Evolutionary conservation across 2,888 invertebrate species (phyloP).

Genomic region (Galeruca laticollis): DNA sequence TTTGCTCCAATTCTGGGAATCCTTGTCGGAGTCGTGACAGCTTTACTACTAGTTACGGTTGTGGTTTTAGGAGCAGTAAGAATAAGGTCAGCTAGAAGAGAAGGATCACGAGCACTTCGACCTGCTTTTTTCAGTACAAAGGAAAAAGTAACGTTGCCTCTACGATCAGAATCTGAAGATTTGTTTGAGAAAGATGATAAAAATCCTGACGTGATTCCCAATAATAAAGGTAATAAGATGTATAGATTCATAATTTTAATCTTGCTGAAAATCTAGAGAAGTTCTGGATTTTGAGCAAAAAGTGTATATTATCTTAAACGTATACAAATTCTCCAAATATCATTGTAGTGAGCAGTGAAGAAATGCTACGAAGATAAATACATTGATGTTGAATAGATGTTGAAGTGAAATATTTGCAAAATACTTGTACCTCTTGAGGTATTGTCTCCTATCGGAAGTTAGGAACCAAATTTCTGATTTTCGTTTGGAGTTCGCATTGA

Average conservation of each 20-base stretch:
- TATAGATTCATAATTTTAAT: background rate
- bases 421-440: too few relatives aligned
- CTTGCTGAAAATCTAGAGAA: too few relatives aligned
- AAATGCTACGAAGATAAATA: too few relatives aligned
- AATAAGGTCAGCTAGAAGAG: constrained; percentile 71
- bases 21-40: constrained; percentile 77
- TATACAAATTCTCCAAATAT: too few relatives aligned
- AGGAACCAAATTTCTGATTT: too few relatives aligned
- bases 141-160: constrained; percentile 77
- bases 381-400: too few relatives aligned
- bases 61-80: constrained; percentile 74
- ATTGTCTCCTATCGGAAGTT: too few relatives aligned
- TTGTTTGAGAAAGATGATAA: constrained; percentile 85
- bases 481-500: too few relatives aligned
- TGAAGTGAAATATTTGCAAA: too few relatives aligned
- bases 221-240: constrained; percentile 80
- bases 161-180: constrained; percentile 74
- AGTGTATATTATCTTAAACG: too few relatives aligned
- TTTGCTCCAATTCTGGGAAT: constrained; percentile 74
- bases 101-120: constrained; percentile 68
- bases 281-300: too few relatives aligned
- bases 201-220: constrained; percentile 90
- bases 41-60: constrained; percentile 75
- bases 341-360: too few relatives aligned
- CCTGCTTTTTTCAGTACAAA: constrained; percentile 74